Evolutionary conservation across 2,888 invertebrate genomes (phyloP), one percentile per base, ranked within the genome.

Genomic region (Metellina segmentata): DNA sequence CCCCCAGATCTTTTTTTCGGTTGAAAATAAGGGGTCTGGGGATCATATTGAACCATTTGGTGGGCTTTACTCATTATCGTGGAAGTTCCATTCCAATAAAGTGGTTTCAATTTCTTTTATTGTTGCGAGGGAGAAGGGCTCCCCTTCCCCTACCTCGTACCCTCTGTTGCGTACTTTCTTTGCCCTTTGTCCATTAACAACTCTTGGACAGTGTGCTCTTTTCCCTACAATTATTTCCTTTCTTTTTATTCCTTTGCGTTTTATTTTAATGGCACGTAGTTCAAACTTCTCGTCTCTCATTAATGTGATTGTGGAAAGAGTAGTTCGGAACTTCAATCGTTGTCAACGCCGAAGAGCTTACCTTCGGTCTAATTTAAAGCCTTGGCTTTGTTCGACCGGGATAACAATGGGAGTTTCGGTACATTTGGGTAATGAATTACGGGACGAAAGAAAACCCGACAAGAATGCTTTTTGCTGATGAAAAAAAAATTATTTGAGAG

Each of bases 71-170:
- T 91, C 91, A 91, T 91, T 91, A 91, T 91, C 91, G 91, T 91
- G 79, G 82, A 85, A 83, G 79, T 91, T 91, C 91, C 79, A 83
- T 91, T 91, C 91, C 87, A 91, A 91, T 91, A 91, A 91, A 91
- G 91, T 87, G 91, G 91, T 91, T 91, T 91, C 91, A 91, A 91
- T 91, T 91, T 91, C 91, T 91, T 91, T 91, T 83, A 91, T 91
- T 91, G 91, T 91, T 87, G 61, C 82, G 13, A 78, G 61, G 16
- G 61, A 77, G 13, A 78, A 48, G 16, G 5, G 48, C 75, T 81
- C n/a, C 72, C 81, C 53, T 34, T n/a, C 20, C 16, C 70, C n/a
- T 75, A 19, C 7, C 75, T n/a, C 53, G 7, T 53, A 77, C 19
- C 51, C 51, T 19, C 19, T 72, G 34, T 34, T 77, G 49, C 48